phyloP scores from a whole-genome alignment of 2,797 vertebrate species.

The Adelosebastes latens region DNA sequence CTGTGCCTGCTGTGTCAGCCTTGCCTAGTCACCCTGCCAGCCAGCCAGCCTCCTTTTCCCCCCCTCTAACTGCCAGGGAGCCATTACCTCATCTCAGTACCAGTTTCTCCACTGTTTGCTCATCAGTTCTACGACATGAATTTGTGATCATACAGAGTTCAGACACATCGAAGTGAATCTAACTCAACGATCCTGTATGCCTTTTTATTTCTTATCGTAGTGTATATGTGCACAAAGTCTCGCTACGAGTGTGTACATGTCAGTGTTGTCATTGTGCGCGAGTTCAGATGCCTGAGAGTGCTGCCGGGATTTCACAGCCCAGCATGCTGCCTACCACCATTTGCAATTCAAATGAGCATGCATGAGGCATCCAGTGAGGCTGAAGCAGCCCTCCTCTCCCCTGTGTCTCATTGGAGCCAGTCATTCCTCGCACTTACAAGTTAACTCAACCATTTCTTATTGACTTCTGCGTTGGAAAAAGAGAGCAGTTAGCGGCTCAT shows the following conservation, averaged over 20 bases:
- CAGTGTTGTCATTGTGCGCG: conserved; percentile 34
- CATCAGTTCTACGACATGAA: background rate
- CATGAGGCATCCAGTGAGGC: conserved; percentile 47
- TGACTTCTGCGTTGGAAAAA: conserved; percentile 1
- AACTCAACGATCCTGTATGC: background rate
- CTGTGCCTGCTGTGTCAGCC: conserved; percentile 35
- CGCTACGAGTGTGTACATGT: conserved; percentile 26
- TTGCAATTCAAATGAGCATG: conserved; percentile 78
- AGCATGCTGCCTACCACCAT: conserved; percentile 65
- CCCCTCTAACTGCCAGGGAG: conserved; percentile 2
- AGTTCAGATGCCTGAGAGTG: conserved; percentile 44
- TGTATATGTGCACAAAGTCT: conserved; percentile 18
- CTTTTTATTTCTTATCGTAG: background rate
- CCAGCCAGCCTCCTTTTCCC: background rate
- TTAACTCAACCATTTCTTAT: conserved; percentile 46
- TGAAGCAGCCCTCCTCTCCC: conserved; percentile 35
- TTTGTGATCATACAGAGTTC: conserved; percentile 1
- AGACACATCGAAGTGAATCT: background rate
- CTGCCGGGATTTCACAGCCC: conserved; percentile 63
- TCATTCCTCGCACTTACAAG: conserved; percentile 35
- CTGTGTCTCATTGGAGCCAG: conserved; percentile 46
- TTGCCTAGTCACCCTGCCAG: background rate
- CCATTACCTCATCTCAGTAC: conserved; percentile 30
- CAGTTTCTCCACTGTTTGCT: background rate
- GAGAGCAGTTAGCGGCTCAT: background rate